Percentiles rank a stretch among this genome's conserved stretches.
Conservation (phyloP, 2,797 vertebrate species). For the Iguana delicatissima region DNA sequence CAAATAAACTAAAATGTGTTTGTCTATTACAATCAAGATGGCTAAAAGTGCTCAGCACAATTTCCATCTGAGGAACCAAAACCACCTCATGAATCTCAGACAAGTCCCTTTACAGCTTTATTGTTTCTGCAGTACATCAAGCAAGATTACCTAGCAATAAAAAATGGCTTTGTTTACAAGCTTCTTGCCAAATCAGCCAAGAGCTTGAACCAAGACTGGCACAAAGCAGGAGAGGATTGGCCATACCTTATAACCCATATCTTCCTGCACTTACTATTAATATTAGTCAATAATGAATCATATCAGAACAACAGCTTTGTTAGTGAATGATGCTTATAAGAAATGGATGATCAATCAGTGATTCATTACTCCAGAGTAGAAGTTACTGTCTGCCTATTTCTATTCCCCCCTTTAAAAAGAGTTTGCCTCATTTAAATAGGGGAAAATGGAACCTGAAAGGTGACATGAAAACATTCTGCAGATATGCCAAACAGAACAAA, state of each 20-base stretch:
- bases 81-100: neutral
- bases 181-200: neutral
- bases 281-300: neutral
- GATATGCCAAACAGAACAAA: neutral
- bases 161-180: neutral
- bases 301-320: conserved; percentile 22
- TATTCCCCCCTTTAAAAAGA: neutral
- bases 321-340: neutral
- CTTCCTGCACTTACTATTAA: neutral
- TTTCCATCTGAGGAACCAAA: conserved; percentile 3
- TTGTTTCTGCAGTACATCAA: neutral
- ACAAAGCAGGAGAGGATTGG: neutral
- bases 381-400: neutral
- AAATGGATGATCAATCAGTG: neutral
- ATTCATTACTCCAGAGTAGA: neutral
- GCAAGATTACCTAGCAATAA: rapidly evolving
- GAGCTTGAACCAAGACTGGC: conserved; percentile 14
- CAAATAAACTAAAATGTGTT: conserved; percentile 42
- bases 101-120: neutral
- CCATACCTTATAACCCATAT: neutral
- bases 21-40: rapidly evolving
- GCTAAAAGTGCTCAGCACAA: neutral
- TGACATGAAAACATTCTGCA: neutral
- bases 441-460: neutral
- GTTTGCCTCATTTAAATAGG: neutral